phyloP scores from a whole-genome alignment of 2,797 vertebrate genomes.

The Sylvilagus floridanus region DNA sequence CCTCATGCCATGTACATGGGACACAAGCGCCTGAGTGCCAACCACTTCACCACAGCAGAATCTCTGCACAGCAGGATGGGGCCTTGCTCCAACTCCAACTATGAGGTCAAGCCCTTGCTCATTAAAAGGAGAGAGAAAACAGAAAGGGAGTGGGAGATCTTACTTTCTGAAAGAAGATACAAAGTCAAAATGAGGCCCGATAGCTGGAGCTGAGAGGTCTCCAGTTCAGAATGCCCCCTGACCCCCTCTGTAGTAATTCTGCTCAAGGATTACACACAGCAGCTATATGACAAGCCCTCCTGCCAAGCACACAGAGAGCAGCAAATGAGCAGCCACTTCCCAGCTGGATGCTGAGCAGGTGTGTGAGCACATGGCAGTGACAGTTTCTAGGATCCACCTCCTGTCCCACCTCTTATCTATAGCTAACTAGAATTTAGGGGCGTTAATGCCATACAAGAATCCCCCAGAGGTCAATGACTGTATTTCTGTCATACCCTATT shows the following conservation, averaged over 20 bases:
- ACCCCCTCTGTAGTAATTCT: slow-evolving; percentile 23
- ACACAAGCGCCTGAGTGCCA: not conserved
- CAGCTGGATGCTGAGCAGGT: not conserved
- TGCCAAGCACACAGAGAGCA: not conserved
- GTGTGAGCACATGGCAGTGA: not conserved
- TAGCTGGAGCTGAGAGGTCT: not conserved
- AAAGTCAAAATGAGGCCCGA: not conserved
- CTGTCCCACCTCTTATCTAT: not conserved
- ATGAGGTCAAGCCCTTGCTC: not conserved
- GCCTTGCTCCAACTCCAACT: not conserved
- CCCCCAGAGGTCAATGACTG: not conserved
- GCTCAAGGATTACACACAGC: not conserved
- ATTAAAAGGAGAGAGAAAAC: not conserved
- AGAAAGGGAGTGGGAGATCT: not conserved
- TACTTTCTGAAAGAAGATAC: slow-evolving; percentile 22
- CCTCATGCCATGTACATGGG: slow-evolving; percentile 13
- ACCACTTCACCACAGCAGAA: not conserved
- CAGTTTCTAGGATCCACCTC: not conserved
- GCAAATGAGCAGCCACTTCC: not conserved
- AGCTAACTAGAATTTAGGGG: not conserved
- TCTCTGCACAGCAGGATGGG: not conserved
- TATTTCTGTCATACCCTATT: not conserved
- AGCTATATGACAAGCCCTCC: not conserved
- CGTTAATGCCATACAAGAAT: not conserved
- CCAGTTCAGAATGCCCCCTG: slow-evolving; percentile 4